Evolutionary conservation across 2,888 invertebrate species (phyloP).

Genomic region (Empis livida): DNA sequence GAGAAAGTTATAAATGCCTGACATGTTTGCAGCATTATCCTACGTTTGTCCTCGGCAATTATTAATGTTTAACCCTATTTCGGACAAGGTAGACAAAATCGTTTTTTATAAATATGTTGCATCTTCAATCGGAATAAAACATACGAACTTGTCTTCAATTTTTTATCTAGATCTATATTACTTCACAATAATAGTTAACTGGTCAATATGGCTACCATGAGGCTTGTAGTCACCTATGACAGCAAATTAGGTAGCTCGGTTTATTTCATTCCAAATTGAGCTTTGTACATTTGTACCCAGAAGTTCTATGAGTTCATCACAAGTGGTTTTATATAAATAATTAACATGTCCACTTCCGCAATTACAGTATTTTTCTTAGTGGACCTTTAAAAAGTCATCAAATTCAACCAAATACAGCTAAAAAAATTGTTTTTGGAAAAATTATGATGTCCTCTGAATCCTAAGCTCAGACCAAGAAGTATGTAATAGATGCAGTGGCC

Average conservation of each 20-base stretch:
- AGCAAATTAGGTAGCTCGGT: background rate
- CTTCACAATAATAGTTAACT: no score
- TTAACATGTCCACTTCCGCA: no score
- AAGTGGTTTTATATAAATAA: background rate
- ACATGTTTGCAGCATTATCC: conserved; percentile 4
- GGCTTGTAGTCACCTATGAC: background rate
- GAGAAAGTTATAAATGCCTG: conserved; percentile 2
- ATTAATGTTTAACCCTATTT: conserved; percentile 1
- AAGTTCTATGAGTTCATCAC: background rate
- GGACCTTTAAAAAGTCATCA: background rate
- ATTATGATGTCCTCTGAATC: no score
- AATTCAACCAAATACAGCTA: background rate
- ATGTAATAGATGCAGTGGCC: no score
- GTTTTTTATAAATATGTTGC: no score
- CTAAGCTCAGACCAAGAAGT: no score
- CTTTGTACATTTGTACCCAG: background rate
- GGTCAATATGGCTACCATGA: background rate
- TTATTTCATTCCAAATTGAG: background rate
- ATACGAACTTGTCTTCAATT: no score
- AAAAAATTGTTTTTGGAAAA: background rate
- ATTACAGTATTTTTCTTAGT: background rate
- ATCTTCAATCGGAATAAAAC: no score
- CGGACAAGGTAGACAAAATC: background rate
- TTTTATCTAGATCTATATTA: background rate
- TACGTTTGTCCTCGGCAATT: conserved; percentile 5